phyloP scores from a whole-genome alignment of 2,113 vertebrate species.

The Paracanthobrama guichenoti region DNA sequence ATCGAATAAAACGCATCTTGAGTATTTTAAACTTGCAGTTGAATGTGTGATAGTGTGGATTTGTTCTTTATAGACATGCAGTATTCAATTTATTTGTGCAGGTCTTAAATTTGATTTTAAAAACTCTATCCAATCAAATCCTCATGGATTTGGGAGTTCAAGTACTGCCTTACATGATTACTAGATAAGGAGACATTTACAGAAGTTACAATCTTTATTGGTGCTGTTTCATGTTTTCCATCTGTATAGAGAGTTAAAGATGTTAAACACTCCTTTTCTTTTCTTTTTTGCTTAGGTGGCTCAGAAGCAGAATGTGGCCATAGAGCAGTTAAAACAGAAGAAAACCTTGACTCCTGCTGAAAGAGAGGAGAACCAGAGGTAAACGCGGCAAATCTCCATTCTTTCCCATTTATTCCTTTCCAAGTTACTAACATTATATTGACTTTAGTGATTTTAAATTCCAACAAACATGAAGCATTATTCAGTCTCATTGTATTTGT shows the following conservation, averaged over 20 bases:
- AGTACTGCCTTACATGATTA: not conserved
- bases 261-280: not conserved
- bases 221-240: not conserved
- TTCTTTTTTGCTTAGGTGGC: slow-evolving; percentile 75
- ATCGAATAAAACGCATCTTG: not conserved
- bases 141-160: not conserved
- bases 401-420: not conserved
- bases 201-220: not conserved
- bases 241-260: not conserved
- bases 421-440: not conserved
- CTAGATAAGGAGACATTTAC: not conserved
- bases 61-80: too few relatives aligned
- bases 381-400: not conserved
- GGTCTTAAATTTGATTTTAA: too few relatives aligned
- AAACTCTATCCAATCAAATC: not conserved
- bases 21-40: not conserved
- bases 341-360: slow-evolving; percentile 90
- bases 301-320: slow-evolving; percentile 89
- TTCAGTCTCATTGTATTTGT: not conserved
- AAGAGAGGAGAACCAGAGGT: slow-evolving; percentile 87
- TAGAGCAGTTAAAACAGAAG: slow-evolving; percentile 94
- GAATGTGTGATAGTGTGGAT: not conserved
- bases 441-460: not conserved
- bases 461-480: not conserved
- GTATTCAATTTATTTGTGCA: too few relatives aligned